Evolutionary conservation across 1,140 invertebrate genomes (phyloP), one percentile per base, ranked within the genome.

Genomic region (Thaumatotibia leucotreta): DNA sequence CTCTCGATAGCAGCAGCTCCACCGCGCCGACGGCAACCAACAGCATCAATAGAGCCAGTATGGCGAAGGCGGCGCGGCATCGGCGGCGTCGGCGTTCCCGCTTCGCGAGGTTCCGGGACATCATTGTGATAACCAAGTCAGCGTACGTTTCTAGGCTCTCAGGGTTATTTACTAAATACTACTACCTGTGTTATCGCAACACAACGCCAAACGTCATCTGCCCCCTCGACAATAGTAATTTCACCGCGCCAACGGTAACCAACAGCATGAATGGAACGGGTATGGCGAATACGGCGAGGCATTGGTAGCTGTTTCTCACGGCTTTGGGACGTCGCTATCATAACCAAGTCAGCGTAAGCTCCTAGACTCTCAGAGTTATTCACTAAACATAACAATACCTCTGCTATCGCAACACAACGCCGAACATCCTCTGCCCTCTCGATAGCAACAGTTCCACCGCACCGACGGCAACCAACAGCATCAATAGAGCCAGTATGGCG

Each of bases 371-470:
- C n/a, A n/a, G n/a, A n/a, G n/a, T n/a, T n/a, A n/a, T n/a, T n/a
- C n/a, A n/a, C n/a, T n/a, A n/a, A n/a, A n/a, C n/a, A 33, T 33
- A 3, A 9, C 4, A 9, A 1, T 22, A 23, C 49, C 22, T 23
- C 3, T 23, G 20, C 8, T 50, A 50, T 50, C 85, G 82, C 10
- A 89, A 66, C 9, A 84, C 81, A 54, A 81, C 80, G 0, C 86
- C 88, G 45, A 89, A 90, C 2, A 90, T 69, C 5, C 85, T 68
- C 49, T 87, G 84, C 2, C 86, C 85, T 27, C 83, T 68, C 0
- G 85, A 88, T 80, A 90, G 80, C 23, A 90, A 76, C 6, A 90
- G 75, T 58, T 90, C 88, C 1, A 88, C 86, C 0, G 79, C 85
- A 2, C 80, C 82, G 0, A 90, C 81, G 0, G 88, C 84, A 1